A percentile compares a stretch with the other conserved stretches of the same genome.
Conservation (phyloP, 2,888 invertebrate genomes). For the Tenthredo livida region DNA sequence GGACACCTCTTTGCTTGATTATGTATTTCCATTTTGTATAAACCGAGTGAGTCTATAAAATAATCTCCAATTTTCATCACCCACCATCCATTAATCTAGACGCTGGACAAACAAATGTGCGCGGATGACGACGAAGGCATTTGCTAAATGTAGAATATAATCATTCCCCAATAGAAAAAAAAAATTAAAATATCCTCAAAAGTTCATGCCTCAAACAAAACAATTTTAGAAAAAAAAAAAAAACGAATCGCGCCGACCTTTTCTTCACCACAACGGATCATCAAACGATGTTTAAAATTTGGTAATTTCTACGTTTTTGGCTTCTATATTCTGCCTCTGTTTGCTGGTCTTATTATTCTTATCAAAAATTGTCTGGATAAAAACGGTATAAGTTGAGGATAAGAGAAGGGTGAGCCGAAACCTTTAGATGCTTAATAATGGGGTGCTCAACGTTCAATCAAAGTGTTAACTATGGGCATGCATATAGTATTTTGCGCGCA, state of each 20-base stretch:
- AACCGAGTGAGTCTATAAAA: constrained; percentile 1
- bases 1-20: not conserved
- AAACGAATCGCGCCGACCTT: not conserved
- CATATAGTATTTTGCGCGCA: not conserved
- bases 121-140: constrained; percentile 14
- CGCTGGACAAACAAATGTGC: not conserved
- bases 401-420: constrained; percentile 12
- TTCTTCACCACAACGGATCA: not conserved
- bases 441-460: constrained; percentile 29
- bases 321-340: not conserved
- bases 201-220: constrained; percentile 20
- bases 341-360: not conserved
- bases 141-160: not conserved
- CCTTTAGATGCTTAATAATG: not conserved
- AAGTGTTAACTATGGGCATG: constrained; percentile 15
- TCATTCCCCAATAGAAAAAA: constrained; percentile 27
- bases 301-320: not conserved
- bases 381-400: not conserved
- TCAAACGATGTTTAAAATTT: not conserved
- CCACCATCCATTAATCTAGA: not conserved
- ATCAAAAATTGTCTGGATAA: not conserved
- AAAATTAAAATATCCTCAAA: constrained; percentile 16
- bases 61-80: not conserved
- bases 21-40: not conserved
- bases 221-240: constrained; percentile 4